Conservation (phyloP, 2,113 vertebrate species). For the Taxidea taxus region DNA sequence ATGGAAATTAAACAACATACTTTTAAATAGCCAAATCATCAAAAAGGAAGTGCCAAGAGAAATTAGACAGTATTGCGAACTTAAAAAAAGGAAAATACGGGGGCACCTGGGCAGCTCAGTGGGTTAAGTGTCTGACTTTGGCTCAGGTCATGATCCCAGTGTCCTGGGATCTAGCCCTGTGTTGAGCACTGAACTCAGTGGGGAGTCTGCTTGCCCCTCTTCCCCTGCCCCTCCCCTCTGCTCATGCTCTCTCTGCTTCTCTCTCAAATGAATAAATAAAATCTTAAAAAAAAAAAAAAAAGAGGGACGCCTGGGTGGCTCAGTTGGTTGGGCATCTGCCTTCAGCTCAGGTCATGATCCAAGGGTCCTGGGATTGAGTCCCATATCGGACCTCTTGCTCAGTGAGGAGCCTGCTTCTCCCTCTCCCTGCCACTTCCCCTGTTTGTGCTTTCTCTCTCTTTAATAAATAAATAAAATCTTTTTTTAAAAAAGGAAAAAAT, state of each 20-base stretch:
- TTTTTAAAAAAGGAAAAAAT: not conserved
- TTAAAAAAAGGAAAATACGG: not conserved
- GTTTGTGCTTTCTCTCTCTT: not conserved
- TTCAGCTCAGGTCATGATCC: too few relatives aligned
- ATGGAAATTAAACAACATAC: not conserved
- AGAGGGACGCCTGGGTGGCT: too few relatives aligned
- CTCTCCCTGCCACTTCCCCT: not conserved
- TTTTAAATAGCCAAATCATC: not conserved
- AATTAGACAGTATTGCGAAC: not conserved
- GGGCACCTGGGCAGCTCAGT: not conserved
- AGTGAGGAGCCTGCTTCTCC: too few relatives aligned
- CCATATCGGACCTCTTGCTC: too few relatives aligned
- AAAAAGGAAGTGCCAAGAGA: not conserved
- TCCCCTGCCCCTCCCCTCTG: not conserved
- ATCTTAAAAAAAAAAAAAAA: too few relatives aligned
- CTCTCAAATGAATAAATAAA: not conserved
- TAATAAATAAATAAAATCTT: not conserved
- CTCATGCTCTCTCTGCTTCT: not conserved
- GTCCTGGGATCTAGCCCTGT: not conserved
- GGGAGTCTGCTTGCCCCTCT: not conserved
- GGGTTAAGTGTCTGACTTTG: not conserved
- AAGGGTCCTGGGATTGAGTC: too few relatives aligned
- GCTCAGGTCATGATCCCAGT: not conserved
- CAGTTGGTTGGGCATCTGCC: too few relatives aligned
- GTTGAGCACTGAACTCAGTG: not conserved